These are phyloP conservation scores for Darevskia nairensis DNA, from an alignment of 2,797 vertebrate genomes.

Conservation along the genomic window DNA sequence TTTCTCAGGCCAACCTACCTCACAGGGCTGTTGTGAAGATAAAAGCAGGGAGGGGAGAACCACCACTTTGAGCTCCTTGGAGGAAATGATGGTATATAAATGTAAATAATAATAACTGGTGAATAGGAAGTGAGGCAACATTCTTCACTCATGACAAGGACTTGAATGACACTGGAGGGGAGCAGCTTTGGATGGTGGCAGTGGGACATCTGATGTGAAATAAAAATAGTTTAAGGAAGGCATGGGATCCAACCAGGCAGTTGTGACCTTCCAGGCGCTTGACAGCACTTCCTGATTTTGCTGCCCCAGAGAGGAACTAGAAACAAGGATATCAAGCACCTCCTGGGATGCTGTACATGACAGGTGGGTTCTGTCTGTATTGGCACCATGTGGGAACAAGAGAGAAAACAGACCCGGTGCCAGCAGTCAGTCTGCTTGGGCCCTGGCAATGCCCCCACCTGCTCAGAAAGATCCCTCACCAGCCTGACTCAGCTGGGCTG, in stretches of 20 bases:
- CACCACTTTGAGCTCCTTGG: too few relatives aligned
- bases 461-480: too few relatives aligned
- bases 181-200: neutral
- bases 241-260: too few relatives aligned
- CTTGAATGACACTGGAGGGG: neutral
- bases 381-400: neutral
- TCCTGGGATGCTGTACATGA: neutral
- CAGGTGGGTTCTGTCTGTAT: neutral
- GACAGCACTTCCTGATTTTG: neutral
- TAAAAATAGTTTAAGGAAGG: neutral
- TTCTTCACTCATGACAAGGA: neutral
- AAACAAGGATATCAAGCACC: neutral
- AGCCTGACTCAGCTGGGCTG: too few relatives aligned
- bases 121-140: too few relatives aligned
- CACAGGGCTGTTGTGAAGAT: neutral
- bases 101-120: too few relatives aligned
- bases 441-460: too few relatives aligned
- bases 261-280: neutral
- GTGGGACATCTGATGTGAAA: neutral
- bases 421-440: too few relatives aligned
- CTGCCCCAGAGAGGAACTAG: neutral
- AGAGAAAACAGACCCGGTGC: neutral
- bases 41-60: too few relatives aligned
- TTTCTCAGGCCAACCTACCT: too few relatives aligned
- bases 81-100: too few relatives aligned